Evolutionary conservation across 64 coral and sea anemone genomes (phyloP).

Genomic region (Pocillopora damicornis): DNA sequence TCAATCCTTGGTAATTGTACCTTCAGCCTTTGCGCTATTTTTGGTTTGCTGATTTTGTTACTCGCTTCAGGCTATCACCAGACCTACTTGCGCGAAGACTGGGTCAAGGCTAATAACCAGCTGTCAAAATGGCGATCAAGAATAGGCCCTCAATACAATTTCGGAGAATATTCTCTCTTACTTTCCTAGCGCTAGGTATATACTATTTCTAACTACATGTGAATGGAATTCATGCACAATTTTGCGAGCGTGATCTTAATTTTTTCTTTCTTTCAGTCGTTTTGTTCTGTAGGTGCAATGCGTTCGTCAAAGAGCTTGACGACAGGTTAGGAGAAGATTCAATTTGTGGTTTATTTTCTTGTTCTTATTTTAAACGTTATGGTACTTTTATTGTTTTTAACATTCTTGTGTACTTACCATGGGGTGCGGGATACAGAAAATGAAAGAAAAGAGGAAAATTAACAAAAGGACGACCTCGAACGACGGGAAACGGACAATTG

Average conservation of each 20-base stretch:
- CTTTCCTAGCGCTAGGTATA: conserved; percentile 44
- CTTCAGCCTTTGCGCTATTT: neutral
- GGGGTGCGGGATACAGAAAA: no score
- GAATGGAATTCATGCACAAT: neutral
- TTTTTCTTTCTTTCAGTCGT: conserved; percentile 5
- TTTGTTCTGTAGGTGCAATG: conserved; percentile 14
- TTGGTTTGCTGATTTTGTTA: no score
- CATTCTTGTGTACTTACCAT: no score
- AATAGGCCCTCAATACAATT: neutral
- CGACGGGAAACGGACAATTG: no score
- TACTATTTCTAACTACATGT: neutral
- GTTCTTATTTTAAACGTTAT: no score
- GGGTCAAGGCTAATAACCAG: conserved; percentile 32
- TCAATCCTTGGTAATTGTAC: no score
- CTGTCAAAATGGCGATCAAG: conserved; percentile 70
- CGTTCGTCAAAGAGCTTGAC: conserved; percentile 20
- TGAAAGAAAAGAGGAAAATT: no score
- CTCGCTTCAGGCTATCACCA: neutral
- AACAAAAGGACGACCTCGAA: no score
- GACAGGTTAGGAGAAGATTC: neutral
- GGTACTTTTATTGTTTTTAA: no score
- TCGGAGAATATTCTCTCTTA: conserved; percentile 3
- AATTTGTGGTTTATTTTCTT: neutral
- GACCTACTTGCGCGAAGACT: neutral
- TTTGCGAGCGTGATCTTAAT: neutral